These are phyloP conservation scores for Oreochromis tanganicae DNA, from an alignment of 2,113 vertebrate genomes.

Conservation along the genomic window DNA sequence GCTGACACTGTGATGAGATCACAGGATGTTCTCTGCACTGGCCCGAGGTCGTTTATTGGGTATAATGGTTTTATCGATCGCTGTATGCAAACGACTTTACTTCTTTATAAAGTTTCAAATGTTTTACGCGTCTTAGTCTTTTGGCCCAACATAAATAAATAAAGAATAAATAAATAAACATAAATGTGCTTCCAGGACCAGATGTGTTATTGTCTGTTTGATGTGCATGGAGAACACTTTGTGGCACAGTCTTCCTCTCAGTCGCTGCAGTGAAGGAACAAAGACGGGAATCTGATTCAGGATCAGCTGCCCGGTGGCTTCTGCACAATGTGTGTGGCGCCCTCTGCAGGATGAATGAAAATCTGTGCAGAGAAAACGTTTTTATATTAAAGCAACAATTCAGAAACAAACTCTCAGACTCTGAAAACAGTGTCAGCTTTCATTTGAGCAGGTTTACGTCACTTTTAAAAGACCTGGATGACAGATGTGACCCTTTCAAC, in stretches of 20 bases:
- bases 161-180: background rate
- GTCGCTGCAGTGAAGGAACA: background rate
- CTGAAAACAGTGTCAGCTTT: background rate
- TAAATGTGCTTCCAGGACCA: background rate
- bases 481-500: background rate
- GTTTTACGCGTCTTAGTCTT: background rate
- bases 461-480: no score
- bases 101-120: background rate
- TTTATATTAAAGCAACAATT: background rate
- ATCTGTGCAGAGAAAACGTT: background rate
- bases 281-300: background rate
- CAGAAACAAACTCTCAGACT: background rate
- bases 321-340: background rate
- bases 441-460: accelerated
- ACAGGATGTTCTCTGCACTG: background rate
- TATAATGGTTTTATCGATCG: accelerated
- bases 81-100: background rate
- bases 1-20: background rate
- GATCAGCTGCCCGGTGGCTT: background rate
- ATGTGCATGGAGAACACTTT: background rate
- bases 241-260: background rate
- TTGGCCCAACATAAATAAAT: background rate
- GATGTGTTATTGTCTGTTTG: accelerated
- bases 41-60: background rate
- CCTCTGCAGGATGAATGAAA: background rate